A percentile compares a stretch with the other conserved stretches of the same genome.
phyloP scores from a whole-genome alignment of 2,888 invertebrate genomes.

The Lagria hirta region DNA sequence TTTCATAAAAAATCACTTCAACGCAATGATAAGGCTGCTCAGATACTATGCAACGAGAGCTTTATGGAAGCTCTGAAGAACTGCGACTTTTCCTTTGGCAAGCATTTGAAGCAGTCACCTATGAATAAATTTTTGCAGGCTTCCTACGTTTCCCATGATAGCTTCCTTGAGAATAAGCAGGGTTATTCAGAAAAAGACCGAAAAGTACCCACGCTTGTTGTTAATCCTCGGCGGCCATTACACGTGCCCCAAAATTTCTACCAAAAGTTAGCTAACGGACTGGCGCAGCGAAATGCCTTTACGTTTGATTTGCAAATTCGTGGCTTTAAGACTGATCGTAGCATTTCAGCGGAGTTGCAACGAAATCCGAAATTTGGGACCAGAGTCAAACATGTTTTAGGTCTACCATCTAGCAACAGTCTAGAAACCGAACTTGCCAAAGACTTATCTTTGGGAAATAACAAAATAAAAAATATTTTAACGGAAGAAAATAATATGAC shows the following conservation, averaged over 20 bases:
- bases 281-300: conserved; percentile 43
- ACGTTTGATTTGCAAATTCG: conserved; percentile 62
- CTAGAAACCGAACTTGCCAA: conserved; percentile 35
- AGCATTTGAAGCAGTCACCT: conserved; percentile 44
- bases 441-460: conserved; percentile 45
- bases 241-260: conserved; percentile 45
- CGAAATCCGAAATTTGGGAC: conserved; percentile 72
- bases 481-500: conserved; percentile 54
- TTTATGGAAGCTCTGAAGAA: conserved; percentile 54
- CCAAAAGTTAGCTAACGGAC: conserved; percentile 41
- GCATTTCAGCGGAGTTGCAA: conserved; percentile 67
- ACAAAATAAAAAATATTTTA: conserved; percentile 58
- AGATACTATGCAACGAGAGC: conserved; percentile 53
- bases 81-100: conserved; percentile 50
- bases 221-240: conserved; percentile 38
- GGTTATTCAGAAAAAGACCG: conserved; percentile 47
- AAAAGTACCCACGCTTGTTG: conserved; percentile 42
- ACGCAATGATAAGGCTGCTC: conserved; percentile 41
- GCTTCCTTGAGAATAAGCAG: conserved; percentile 55
- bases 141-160: conserved; percentile 51
- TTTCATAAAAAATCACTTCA: conserved; percentile 46
- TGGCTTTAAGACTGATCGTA: conserved; percentile 79
- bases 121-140: conserved; percentile 47
- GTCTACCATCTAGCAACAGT: conserved; percentile 35
- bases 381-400: conserved; percentile 63